A percentile compares a stretch with the other conserved stretches of the same genome.
Evolutionary conservation across 2,113 vertebrate species (phyloP).

Genomic region (Campylomormyrus numenius): DNA sequence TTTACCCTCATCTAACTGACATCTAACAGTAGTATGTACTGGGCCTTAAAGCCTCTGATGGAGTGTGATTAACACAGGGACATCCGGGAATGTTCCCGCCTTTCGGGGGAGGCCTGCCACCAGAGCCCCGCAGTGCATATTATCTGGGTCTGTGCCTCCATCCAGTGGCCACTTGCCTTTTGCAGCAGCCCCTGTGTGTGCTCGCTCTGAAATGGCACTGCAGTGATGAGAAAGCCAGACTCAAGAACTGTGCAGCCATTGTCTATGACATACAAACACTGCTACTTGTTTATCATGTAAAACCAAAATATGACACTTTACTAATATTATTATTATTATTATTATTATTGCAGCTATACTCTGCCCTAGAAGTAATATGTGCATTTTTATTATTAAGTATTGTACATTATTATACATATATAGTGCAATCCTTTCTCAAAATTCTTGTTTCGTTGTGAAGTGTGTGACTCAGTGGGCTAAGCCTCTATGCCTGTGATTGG

Average conservation of each 20-base stretch:
- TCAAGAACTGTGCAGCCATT: not conserved
- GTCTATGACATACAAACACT: not conserved
- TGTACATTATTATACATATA: not conserved
- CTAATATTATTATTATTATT: not conserved
- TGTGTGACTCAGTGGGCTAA: too few relatives aligned
- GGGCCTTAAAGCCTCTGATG: not conserved
- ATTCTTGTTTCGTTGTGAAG: not conserved
- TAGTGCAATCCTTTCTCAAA: not conserved
- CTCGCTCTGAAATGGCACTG: not conserved
- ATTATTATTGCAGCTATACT: not conserved
- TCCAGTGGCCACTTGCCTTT: slow-evolving; percentile 18
- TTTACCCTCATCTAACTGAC: not conserved
- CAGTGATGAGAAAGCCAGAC: not conserved
- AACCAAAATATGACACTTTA: not conserved
- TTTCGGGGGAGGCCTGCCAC: not conserved
- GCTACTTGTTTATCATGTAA: not conserved
- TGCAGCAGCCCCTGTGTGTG: not conserved
- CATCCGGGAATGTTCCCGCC: not conserved
- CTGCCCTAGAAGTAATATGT: not conserved
- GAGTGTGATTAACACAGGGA: not conserved
- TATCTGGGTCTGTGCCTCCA: slow-evolving; percentile 23
- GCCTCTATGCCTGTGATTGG: too few relatives aligned
- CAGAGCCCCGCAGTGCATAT: not conserved
- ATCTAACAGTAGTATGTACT: not conserved
- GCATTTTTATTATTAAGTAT: not conserved